Base-by-base conservation (phyloP, 1,140 invertebrate species). In the Apis cerana region DNA sequence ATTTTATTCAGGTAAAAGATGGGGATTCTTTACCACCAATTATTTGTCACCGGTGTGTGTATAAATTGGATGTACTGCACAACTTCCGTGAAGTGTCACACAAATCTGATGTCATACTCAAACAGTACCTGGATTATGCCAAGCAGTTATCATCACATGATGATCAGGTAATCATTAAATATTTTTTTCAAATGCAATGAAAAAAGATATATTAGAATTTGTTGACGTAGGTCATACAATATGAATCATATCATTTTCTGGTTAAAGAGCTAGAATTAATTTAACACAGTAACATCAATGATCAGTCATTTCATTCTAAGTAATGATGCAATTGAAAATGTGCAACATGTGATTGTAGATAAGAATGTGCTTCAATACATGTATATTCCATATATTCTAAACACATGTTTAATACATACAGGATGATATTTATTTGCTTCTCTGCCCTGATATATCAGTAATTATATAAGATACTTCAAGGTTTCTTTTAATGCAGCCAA, bases 71-170 rank as follows among this genome's bases (percentile, higher is more conserved):
- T 76, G 90, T 93, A 48, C 87, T 95, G 48, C 90, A 94, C 85
- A 93, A 94, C 72, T 95, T 95, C 89, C 92, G 94, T 78, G 94
- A 95, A 84, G 91, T 91, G 15, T 94, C 94, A 79, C 91, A 92
- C 67, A 94, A 94, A 90, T 94, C 94, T 43, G 95, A 95, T 84
- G 86, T 92, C 74, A 92, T 95, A 90, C 92, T 95, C 82, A 94
- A 94, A 91, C 94, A 95, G 91, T 95, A 95, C 91, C 90, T 95
- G 88, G 92, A 93, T 86, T 94, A 93, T 89, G 92, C 94, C 84
- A 94, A 95, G 89, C 92, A 93, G 85, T 89, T 93, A 90, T 92
- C 91, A 83, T 90, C 89, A 33, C 88, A 90, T 68, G 91, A 93
- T 85, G 90, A 91, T 80, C 90, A 92, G 92, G 93, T 94, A 91